These are phyloP conservation scores for Zaprionus ghesquierei DNA, from an alignment of 1,140 invertebrate genomes.

Conservation along the genomic window DNA sequence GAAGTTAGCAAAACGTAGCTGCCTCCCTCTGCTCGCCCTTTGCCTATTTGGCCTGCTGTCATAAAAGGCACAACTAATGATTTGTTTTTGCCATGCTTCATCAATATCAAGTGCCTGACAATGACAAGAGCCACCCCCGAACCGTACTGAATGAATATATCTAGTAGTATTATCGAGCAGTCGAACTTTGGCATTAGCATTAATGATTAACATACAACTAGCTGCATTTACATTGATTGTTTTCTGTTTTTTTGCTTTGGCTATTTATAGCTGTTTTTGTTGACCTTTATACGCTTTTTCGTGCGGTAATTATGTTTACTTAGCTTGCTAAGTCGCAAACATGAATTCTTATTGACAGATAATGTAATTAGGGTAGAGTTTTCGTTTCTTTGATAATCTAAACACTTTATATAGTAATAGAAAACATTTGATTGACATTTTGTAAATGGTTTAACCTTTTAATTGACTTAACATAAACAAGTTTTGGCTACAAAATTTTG, in stretches of 20 bases:
- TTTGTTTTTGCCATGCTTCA: constrained; percentile 44
- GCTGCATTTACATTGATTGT: constrained; percentile 26
- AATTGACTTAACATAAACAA: no score
- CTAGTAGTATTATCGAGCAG: not conserved
- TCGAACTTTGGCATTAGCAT: constrained; percentile 27
- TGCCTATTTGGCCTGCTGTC: constrained; percentile 46
- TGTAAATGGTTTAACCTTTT: no score
- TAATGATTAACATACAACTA: constrained; percentile 40
- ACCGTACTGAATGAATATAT: not conserved
- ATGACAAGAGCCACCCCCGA: constrained; percentile 32
- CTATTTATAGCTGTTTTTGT: constrained; percentile 4
- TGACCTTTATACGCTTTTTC: not conserved
- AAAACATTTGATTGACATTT: no score
- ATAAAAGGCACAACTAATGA: constrained; percentile 57
- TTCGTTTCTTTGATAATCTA: no score
- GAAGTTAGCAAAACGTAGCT: not conserved
- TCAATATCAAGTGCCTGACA: constrained; percentile 58
- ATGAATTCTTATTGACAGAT: no score
- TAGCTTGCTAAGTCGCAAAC: no score
- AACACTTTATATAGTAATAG: no score
- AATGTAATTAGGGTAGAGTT: no score
- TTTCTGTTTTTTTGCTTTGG: not conserved
- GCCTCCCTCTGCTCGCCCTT: not conserved
- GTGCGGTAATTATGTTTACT: not conserved
- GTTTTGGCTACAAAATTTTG: no score